Base-by-base conservation (phyloP, 2,113 vertebrate genomes). In the Mesoclemmys tuberculata region DNA sequence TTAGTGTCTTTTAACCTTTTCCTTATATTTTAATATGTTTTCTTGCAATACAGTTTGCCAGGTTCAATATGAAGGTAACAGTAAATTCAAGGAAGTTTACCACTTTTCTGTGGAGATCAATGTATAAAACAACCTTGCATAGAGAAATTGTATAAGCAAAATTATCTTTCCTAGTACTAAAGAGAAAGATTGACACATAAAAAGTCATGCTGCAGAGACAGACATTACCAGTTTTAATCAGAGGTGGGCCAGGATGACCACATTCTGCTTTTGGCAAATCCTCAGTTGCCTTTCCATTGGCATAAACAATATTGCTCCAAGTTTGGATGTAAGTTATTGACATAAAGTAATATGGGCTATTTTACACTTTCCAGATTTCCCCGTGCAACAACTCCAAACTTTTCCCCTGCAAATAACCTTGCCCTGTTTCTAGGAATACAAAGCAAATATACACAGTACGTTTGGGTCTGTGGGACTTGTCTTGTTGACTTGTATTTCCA, bases 141-240 rank as follows among this genome's bases (percentile, higher is more conserved):
- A 84, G 87, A 91, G 78, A 55, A 75, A 2, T 78, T 88, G 7
- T 54, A 86, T 94, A 21, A 24, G 84, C 74, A 93, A 88, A 90
- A n/a, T 0, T 0, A 82, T 95, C 74, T 94, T 77, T 55, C 90
- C 8, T 88, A 41, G 7, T 86, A 94, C 64, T 92, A 68, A 94
- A 96, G 26, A 0, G 1, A 79, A 87, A 93, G 41, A 5, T 80
- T n/a, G 58, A 27, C 10, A 24, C 78, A 64, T 58, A 31, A 31
- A 55, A 87, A 91, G 82, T 93, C 85, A 88, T 87, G 27, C 27
- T 82, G 85, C 89, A 90, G 91, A 97, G 86, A 35, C 35, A 86
- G 90, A 82, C 84, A 90, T 21, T 77, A 91, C 95, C 64, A 68
- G 29, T 88, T 96, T 96, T 92, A 91, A 95, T 96, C 88, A 90